These are phyloP conservation scores for Neomonachus schauinslandi DNA, from an alignment of 2,113 vertebrate species.

Conservation along the genomic window DNA sequence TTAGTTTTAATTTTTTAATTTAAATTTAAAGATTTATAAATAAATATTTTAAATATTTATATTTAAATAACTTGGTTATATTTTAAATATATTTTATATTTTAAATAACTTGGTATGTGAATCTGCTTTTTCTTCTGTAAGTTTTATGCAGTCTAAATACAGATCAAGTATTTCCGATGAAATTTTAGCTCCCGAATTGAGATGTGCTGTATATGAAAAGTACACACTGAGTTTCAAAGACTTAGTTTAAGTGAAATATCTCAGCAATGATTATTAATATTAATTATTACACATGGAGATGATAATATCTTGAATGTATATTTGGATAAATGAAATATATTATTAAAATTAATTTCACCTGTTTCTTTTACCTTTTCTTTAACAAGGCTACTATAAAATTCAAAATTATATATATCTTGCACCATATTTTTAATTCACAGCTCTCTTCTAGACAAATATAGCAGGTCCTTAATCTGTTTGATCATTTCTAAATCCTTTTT, in stretches of 20 bases:
- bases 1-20: background rate
- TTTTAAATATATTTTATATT: conserved; percentile 16
- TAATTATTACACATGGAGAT: background rate
- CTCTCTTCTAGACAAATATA: background rate
- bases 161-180: background rate
- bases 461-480: background rate
- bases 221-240: background rate
- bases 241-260: background rate
- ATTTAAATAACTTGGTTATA: background rate
- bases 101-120: background rate
- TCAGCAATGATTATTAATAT: background rate
- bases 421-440: background rate
- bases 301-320: background rate
- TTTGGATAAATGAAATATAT: background rate
- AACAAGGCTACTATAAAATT: background rate
- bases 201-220: background rate
- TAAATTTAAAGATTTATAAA: background rate
- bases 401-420: background rate
- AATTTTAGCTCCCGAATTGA: background rate
- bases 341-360: background rate
- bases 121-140: background rate
- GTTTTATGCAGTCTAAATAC: conserved; percentile 5
- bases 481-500: background rate
- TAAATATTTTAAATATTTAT: background rate
- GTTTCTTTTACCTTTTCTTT: background rate